Evolutionary conservation across 2,888 invertebrate species (phyloP), one percentile per base, ranked within the genome.

Genomic region (Polyploca ridens): DNA sequence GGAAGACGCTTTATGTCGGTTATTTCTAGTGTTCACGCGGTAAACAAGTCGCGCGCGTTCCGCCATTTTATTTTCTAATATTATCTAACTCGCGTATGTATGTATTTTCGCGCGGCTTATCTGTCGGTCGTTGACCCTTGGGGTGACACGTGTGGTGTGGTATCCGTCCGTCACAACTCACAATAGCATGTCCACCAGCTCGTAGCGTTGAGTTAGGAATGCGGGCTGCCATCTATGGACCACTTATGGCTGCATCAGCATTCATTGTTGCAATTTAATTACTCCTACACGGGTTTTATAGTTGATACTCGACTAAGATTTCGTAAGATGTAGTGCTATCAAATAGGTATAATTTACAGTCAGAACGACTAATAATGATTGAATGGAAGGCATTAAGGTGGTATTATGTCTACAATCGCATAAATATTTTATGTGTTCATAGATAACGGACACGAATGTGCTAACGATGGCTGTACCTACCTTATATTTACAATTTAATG

Each of bases 51-150:
- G 77, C 69, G 76, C 74, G 73, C 75, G 76, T 82, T 69, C 73
- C 74, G 75, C 76, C 73, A 73, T 82, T 90, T 86, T 88, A 87
- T 77, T 84, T 89, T 90, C 90, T 90, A 92, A 91, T 91, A 91
- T 91, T 91, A 91, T 91, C 90, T 90, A 90, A 90, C 81, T 82
- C 81, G 85, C 74, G 70, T 41, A 44, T 83, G 84, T 41, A 61
- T 83, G 84, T 88, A 85, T 90, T 91, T 91, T 90, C 79, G 90
- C 88, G 86, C 83, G 82, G 81, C 86, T 91, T 92, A 91, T 91
- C 91, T 78, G 68, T 77, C 77, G 90, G 88, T 89, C 90, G 75
- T 85, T 86, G 82, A 90, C 85, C 88, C 76, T 19, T 3, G 10
- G 54, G 6, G 54, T 54, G 54, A 54, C 54, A 54, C 54, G 54